A percentile compares a stretch with the other conserved stretches of the same genome.
These are phyloP conservation scores for Thamnophis sirtalis DNA, from an alignment of 2,113 vertebrate genomes.

Conservation along the genomic window DNA sequence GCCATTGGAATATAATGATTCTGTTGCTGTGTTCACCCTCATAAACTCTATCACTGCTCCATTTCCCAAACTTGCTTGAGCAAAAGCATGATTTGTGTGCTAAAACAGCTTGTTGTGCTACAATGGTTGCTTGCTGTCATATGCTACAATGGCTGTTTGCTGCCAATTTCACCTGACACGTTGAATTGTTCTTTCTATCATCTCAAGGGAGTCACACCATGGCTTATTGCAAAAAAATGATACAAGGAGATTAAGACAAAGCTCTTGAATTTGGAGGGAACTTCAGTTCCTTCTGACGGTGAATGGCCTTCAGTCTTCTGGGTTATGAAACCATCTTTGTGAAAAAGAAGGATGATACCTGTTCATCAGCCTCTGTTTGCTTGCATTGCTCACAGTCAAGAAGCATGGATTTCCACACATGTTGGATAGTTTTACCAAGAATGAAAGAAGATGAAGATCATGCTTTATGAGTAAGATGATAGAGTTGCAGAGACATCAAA, in stretches of 20 bases:
- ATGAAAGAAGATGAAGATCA: conserved; percentile 62
- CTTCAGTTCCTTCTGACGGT: conserved; percentile 66
- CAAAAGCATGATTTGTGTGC: conserved; percentile 82
- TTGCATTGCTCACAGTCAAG: conserved; percentile 57
- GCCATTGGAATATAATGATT: conserved; percentile 55
- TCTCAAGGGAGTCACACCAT: conserved; percentile 96
- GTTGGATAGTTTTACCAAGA: conserved; percentile 46
- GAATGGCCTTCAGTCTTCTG: conserved; percentile 64
- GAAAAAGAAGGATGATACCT: conserved; percentile 39
- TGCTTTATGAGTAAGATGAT: conserved; percentile 54
- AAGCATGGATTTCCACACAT: conserved; percentile 43
- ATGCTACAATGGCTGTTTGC: conserved; percentile 54
- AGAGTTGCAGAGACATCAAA: conserved; percentile 49
- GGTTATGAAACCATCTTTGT: conserved; percentile 55
- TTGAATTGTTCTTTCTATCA: conserved; percentile 74
- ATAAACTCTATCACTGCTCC: conserved; percentile 57
- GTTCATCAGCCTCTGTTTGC: conserved; percentile 53
- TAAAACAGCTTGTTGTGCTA: conserved; percentile 73
- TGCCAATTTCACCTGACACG: conserved; percentile 58
- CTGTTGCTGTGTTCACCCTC: conserved; percentile 61
- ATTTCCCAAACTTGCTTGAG: conserved; percentile 61
- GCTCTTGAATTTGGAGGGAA: conserved; percentile 79
- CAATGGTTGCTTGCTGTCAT: conserved; percentile 42
- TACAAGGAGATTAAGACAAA: conserved; percentile 58
- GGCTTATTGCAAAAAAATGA: conserved; percentile 94